These are phyloP conservation scores for Trissolcus basalis DNA, from an alignment of 1,140 invertebrate genomes.

Conservation along the genomic window DNA sequence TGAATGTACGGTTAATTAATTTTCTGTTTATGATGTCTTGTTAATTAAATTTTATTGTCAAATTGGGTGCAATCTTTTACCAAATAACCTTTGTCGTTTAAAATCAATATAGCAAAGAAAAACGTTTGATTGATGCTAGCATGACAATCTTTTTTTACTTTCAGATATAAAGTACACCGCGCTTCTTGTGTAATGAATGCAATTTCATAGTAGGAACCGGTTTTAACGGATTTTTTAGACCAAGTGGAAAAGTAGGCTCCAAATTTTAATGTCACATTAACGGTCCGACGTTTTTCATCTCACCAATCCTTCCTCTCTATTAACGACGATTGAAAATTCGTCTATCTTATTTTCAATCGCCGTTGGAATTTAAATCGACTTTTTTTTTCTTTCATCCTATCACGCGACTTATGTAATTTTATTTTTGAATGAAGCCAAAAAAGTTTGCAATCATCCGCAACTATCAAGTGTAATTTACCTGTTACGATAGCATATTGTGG, in stretches of 20 bases:
- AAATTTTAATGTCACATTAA: constrained; percentile 43
- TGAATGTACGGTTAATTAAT: too few relatives aligned
- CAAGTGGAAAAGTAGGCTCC: constrained; percentile 45
- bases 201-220: constrained; percentile 59
- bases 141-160: constrained; percentile 33
- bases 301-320: not conserved
- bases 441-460: constrained; percentile 17
- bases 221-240: constrained; percentile 64
- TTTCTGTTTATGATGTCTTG: too few relatives aligned
- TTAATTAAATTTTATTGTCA: too few relatives aligned
- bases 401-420: not conserved
- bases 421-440: constrained; percentile 5
- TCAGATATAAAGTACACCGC: constrained; percentile 25
- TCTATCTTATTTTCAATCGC: not conserved
- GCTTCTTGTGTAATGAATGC: constrained; percentile 14
- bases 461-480: constrained; percentile 75
- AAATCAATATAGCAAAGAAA: constrained; percentile 8
- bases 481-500: constrained; percentile 92
- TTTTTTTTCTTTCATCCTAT: too few relatives aligned
- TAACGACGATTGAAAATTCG: not conserved
- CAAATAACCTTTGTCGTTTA: too few relatives aligned
- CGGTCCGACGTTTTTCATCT: constrained; percentile 34
- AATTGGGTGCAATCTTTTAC: too few relatives aligned
- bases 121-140: constrained; percentile 6
- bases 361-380: too few relatives aligned